phyloP scores from a whole-genome alignment of 2,888 invertebrate species.

The Erebia aethiops region DNA sequence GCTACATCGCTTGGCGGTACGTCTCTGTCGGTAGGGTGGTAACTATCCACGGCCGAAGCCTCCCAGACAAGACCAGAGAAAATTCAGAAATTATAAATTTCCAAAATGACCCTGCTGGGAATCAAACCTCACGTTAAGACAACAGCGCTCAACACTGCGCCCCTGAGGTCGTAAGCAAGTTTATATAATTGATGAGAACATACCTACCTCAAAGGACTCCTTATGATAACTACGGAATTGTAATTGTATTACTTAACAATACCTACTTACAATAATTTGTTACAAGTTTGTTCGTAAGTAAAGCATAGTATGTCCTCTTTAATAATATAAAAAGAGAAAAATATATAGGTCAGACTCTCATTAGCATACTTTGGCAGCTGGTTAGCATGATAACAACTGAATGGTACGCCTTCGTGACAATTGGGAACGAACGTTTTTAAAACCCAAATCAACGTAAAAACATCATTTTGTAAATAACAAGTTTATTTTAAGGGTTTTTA shows the following conservation, averaged over 20 bases:
- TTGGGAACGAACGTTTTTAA: constrained; percentile 16
- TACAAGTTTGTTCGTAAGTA: not conserved
- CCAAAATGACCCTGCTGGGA: too few species aligned
- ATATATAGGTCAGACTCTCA: constrained; percentile 24
- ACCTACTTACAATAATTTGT: too few species aligned
- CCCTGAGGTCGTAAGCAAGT: too few species aligned
- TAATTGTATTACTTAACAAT: not conserved
- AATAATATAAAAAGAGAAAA: not conserved
- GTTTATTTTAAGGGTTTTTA: constrained; percentile 37
- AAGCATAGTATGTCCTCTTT: not conserved
- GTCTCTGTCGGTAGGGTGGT: too few species aligned
- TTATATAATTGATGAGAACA: too few species aligned
- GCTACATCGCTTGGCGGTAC: too few species aligned
- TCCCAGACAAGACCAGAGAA: too few species aligned
- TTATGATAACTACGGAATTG: not conserved
- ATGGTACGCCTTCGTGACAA: constrained; percentile 13
- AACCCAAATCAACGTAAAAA: constrained; percentile 12
- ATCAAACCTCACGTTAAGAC: too few species aligned
- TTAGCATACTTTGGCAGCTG: constrained; percentile 28
- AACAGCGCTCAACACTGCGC: too few species aligned
- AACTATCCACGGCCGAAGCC: too few species aligned
- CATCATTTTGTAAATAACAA: constrained; percentile 23
- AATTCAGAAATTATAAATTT: too few species aligned
- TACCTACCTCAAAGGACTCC: too few species aligned
- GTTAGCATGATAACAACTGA: constrained; percentile 10